These are phyloP conservation scores for Channa striata DNA, from an alignment of 2,797 vertebrate species.

Conservation along the genomic window DNA sequence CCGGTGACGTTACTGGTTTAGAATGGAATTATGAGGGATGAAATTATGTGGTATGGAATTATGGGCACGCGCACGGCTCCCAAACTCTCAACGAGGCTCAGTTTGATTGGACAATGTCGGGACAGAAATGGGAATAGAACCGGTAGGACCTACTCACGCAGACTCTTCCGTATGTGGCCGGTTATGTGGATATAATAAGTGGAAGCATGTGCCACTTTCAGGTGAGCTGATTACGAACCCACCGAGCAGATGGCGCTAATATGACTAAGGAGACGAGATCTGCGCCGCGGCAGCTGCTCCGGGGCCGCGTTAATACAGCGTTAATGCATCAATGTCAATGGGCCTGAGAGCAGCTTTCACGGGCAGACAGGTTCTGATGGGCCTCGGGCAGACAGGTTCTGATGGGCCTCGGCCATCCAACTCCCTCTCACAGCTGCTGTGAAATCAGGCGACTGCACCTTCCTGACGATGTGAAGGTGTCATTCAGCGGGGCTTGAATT, in stretches of 20 bases:
- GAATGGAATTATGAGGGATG: no score
- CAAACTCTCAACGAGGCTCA: no score
- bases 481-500: conserved; percentile 7
- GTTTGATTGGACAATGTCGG: no score
- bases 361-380: conserved; percentile 5
- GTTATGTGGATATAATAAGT: conserved; percentile 14
- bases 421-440: conserved; percentile 8
- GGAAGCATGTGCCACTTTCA: conserved; percentile 11
- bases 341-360: conserved; percentile 17
- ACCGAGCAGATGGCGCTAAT: conserved; percentile 62
- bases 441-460: background rate
- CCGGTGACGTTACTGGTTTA: conserved; percentile 7
- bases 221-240: conserved; percentile 52
- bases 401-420: conserved; percentile 10
- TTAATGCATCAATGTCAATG: conserved; percentile 19
- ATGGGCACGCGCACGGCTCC: no score
- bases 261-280: conserved; percentile 42
- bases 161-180: background rate
- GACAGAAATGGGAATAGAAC: no score
- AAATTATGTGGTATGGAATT: no score
- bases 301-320: conserved; percentile 10
- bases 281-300: conserved; percentile 57
- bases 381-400: conserved; percentile 15
- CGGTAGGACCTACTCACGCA: no score
- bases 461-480: conserved; percentile 4